These are phyloP conservation scores for Corythucha ciliata DNA, from an alignment of 2,888 invertebrate genomes.

Conservation along the genomic window DNA sequence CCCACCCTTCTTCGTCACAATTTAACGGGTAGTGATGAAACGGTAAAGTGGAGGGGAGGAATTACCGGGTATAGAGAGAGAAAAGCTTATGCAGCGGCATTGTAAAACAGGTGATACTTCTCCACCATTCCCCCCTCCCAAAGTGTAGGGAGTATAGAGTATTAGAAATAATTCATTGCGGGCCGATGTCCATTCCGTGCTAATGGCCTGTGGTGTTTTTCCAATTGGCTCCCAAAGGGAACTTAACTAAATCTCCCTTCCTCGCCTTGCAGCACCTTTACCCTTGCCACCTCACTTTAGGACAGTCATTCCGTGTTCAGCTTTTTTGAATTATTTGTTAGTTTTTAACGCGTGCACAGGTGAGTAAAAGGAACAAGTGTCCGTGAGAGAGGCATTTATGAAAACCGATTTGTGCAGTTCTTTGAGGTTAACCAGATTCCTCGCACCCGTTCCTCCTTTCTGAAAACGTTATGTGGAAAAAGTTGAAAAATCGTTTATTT, in stretches of 20 bases:
- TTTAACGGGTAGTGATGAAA: no score
- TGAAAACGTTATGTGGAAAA: background rate
- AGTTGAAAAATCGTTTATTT: no score
- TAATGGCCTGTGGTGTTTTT: conserved; percentile 7
- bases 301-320: background rate
- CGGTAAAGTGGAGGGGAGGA: no score
- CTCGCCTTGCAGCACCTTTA: no score
- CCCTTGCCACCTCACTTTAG: background rate
- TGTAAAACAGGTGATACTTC: conserved; percentile 6
- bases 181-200: background rate
- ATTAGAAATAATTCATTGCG: background rate
- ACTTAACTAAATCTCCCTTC: no score
- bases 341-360: background rate
- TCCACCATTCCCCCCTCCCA: no score
- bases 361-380: no score
- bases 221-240: background rate
- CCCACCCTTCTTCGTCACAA: no score
- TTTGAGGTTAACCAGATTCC: no score
- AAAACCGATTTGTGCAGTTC: background rate
- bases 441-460: background rate
- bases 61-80: no score
- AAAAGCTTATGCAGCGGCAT: no score
- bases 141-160: no score
- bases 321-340: background rate
- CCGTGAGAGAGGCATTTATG: background rate